A percentile compares a stretch with the other conserved stretches of the same genome.
These are phyloP conservation scores for Tauraco hartlaubi DNA, from an alignment of 2,797 vertebrate species.

Conservation along the genomic window DNA sequence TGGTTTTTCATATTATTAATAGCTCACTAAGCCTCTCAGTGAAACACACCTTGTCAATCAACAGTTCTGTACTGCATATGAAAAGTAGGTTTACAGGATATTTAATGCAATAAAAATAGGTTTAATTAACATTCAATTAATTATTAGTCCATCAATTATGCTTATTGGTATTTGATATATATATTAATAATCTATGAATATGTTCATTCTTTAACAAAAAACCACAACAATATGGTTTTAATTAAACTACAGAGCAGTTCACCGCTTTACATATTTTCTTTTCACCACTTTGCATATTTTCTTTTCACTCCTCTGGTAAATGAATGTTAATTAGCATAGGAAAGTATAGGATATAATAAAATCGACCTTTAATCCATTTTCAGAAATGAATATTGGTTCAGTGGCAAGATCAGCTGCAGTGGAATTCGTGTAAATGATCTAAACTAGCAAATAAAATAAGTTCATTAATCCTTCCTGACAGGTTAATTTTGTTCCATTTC, in stretches of 20 bases:
- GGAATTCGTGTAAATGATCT: slow-evolving; percentile 59
- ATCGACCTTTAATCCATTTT: slow-evolving; percentile 41
- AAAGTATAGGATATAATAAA: slow-evolving; percentile 17
- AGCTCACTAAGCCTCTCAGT: not conserved
- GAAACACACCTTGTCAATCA: not conserved
- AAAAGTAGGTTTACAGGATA: not conserved
- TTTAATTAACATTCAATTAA: not conserved
- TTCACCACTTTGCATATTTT: not conserved
- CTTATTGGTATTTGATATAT: not conserved
- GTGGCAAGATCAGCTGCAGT: slow-evolving; percentile 14
- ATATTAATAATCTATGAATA: not conserved
- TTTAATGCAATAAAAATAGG: not conserved
- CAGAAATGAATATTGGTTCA: slow-evolving; percentile 45
- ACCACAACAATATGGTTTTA: not conserved
- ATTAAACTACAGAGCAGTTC: not conserved
- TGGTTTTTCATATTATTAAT: not conserved
- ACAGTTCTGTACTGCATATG: not conserved
- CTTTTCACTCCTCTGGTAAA: not conserved
- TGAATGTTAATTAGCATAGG: slow-evolving; percentile 39
- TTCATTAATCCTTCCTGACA: slow-evolving; percentile 77
- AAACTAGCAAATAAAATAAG: slow-evolving; percentile 65
- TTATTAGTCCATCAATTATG: not conserved
- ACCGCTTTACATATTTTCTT: not conserved
- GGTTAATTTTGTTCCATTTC: slow-evolving; percentile 73
- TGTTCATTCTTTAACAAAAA: not conserved